These are phyloP conservation scores for Dimorphilus gyrociliatus DNA, from an alignment of 2,888 invertebrate genomes.

Conservation along the genomic window DNA sequence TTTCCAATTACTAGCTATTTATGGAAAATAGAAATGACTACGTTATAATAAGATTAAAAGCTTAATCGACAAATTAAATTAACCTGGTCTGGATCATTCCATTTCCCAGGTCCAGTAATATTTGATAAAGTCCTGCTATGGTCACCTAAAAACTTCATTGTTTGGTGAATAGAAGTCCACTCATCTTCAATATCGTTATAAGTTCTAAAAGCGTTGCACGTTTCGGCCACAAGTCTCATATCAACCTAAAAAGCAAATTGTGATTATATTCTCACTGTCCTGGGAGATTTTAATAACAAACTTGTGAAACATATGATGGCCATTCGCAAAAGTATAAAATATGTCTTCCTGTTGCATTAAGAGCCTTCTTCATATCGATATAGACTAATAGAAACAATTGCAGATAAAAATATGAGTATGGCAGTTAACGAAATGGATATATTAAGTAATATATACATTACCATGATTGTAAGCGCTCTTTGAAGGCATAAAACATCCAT, in stretches of 20 bases:
- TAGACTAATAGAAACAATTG: no score
- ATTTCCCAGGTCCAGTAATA: constrained; percentile 79
- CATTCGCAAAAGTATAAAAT: constrained; percentile 96
- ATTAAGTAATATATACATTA: constrained; percentile 1
- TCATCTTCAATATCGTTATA: constrained; percentile 83
- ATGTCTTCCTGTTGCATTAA: constrained; percentile 75
- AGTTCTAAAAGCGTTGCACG: constrained; percentile 77
- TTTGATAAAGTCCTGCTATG: constrained; percentile 75
- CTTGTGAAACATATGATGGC: no score
- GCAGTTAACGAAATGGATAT: not conserved
- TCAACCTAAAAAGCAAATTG: no score
- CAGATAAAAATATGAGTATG: not conserved
- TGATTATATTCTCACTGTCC: no score
- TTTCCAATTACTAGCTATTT: constrained; percentile 71
- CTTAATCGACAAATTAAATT: constrained; percentile 1
- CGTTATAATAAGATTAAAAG: not conserved
- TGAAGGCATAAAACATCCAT: no score
- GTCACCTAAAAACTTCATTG: constrained; percentile 85
- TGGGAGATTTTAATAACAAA: no score
- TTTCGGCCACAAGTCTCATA: no score
- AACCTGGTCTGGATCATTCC: constrained; percentile 92
- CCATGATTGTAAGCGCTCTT: no score
- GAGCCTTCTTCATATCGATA: constrained; percentile 69
- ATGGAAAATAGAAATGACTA: not conserved
- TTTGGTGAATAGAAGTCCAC: constrained; percentile 75